Evolutionary conservation across 2,797 vertebrate genomes (phyloP).

Genomic region (Phylloscopus collybita): DNA sequence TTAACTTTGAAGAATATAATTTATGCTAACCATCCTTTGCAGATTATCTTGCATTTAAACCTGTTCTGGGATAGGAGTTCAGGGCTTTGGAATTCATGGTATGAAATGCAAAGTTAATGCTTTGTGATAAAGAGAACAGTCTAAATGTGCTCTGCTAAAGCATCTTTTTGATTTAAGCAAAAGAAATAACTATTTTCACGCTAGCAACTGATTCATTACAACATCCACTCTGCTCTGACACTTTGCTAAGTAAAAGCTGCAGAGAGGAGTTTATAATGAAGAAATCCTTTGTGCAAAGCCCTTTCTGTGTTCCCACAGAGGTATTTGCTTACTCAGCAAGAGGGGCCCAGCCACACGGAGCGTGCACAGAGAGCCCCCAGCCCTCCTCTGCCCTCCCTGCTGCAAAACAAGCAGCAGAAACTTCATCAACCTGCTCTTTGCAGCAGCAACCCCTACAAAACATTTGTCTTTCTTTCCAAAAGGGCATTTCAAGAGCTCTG

Average conservation of each 20-base stretch:
- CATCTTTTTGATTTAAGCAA: background rate
- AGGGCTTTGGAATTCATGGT: background rate
- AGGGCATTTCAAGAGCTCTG: background rate
- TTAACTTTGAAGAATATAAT: constrained; percentile 2
- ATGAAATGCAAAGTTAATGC: constrained; percentile 19
- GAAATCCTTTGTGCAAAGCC: background rate
- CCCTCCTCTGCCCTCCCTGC: background rate
- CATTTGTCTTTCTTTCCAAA: background rate
- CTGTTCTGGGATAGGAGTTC: background rate
- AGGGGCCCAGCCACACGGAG: background rate
- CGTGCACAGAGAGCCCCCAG: background rate
- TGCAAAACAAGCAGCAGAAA: background rate
- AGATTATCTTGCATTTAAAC: constrained; percentile 24
- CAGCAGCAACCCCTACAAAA: background rate
- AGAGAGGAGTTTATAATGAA: background rate
- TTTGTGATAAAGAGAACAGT: background rate
- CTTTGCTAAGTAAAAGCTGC: background rate
- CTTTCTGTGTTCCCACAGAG: background rate
- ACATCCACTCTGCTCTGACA: background rate
- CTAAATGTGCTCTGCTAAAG: background rate
- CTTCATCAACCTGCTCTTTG: background rate
- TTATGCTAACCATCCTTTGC: constrained; percentile 14
- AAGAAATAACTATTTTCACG: background rate
- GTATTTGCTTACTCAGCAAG: background rate
- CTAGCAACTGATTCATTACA: background rate